Evolutionary conservation across 2,888 invertebrate species (phyloP).

Genomic region (Girardia tigrina): DNA sequence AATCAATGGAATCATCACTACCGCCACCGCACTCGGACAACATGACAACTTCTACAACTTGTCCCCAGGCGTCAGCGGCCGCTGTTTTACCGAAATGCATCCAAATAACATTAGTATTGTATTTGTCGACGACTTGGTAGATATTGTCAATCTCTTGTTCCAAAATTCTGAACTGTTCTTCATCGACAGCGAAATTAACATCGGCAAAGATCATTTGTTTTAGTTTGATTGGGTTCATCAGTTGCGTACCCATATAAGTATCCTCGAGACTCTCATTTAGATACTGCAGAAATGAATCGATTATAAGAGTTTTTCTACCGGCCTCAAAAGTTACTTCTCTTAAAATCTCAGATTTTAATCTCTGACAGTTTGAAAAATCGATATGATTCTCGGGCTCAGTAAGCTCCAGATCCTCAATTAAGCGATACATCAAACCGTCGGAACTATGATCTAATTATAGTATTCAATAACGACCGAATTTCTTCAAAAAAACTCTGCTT

Average conservation of each 20-base stretch:
- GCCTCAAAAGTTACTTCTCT: not conserved
- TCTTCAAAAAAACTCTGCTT: not conserved
- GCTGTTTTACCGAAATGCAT: slow-evolving; percentile 20
- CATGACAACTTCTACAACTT: slow-evolving; percentile 27
- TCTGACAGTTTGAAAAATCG: not conserved
- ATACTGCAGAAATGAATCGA: not conserved
- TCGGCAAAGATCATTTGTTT: not conserved
- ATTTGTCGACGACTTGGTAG: not conserved
- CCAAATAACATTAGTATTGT: slow-evolving; percentile 3
- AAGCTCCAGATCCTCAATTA: not conserved
- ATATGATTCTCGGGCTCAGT: not conserved
- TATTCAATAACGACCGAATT: not conserved
- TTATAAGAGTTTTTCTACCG: not conserved
- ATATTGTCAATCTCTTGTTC: not conserved
- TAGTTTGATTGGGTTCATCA: not conserved
- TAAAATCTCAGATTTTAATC: not conserved
- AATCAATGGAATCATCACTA: not conserved
- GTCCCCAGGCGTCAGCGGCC: slow-evolving; percentile 13
- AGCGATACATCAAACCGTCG: not conserved
- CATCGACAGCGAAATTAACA: not conserved
- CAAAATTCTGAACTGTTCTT: not conserved
- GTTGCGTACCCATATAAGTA: not conserved
- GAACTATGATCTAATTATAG: not conserved
- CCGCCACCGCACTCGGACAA: not conserved
- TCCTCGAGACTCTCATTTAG: not conserved